These are phyloP conservation scores for Heloderma charlesbogerti DNA, from an alignment of 2,113 vertebrate species.

Conservation along the genomic window DNA sequence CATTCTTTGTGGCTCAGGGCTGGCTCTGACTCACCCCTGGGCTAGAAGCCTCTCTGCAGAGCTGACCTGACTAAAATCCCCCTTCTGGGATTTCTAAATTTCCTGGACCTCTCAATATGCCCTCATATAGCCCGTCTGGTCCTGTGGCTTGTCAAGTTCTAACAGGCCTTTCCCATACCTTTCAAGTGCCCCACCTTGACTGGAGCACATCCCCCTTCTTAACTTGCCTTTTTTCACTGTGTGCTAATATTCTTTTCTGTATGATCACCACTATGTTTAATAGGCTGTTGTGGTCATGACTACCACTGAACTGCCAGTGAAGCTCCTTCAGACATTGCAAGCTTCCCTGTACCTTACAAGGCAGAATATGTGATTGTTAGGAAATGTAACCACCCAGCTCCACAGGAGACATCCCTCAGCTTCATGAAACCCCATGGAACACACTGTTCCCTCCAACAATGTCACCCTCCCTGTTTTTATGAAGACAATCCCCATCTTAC, in stretches of 20 bases:
- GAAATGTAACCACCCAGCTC: neutral
- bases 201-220: neutral
- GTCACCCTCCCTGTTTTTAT: neutral
- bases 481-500: neutral
- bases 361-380: neutral
- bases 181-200: neutral
- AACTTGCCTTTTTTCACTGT: neutral
- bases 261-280: neutral
- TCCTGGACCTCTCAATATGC: neutral
- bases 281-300: neutral
- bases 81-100: neutral
- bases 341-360: neutral
- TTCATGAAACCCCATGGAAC: neutral
- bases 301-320: neutral
- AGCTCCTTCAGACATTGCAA: too few species aligned
- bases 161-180: neutral
- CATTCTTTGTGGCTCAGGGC: neutral
- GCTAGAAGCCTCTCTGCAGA: neutral
- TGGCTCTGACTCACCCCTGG: neutral
- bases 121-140: conserved; percentile 9
- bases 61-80: neutral
- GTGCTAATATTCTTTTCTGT: neutral
- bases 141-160: conserved; percentile 1
- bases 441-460: neutral
- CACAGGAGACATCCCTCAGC: neutral